These are phyloP conservation scores for Lottia scabra DNA, from an alignment of 2,888 invertebrate species.

Conservation along the genomic window DNA sequence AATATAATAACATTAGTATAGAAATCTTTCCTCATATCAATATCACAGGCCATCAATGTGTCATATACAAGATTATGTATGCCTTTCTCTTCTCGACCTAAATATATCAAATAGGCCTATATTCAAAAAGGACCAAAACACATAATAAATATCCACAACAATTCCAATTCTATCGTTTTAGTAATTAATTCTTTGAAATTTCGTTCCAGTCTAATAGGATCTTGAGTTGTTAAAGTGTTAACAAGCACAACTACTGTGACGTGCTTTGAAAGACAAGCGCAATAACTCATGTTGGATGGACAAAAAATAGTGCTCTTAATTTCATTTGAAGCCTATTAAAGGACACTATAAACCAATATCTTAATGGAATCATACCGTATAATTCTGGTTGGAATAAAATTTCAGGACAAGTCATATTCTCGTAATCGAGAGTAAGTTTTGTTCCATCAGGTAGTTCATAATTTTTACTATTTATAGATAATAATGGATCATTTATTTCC, in stretches of 20 bases:
- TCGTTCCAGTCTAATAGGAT: too few species aligned
- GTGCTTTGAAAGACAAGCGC: too few species aligned
- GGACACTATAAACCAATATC: neutral
- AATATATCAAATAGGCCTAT: too few species aligned
- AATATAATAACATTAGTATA: neutral
- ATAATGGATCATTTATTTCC: constrained; percentile 34
- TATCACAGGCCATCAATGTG: neutral
- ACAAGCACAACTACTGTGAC: too few species aligned
- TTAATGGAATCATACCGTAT: neutral
- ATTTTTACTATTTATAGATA: neutral
- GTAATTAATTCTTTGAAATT: too few species aligned
- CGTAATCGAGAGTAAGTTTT: neutral
- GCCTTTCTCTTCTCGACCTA: neutral
- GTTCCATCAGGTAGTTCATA: neutral
- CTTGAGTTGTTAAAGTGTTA: too few species aligned
- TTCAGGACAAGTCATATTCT: neutral
- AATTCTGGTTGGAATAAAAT: neutral
- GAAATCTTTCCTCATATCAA: neutral
- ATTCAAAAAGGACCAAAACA: too few species aligned
- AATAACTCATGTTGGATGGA: neutral
- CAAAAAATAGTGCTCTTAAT: neutral
- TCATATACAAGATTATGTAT: constrained; percentile 1
- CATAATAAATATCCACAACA: too few species aligned
- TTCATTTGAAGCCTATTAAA: too few species aligned
- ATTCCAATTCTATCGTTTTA: too few species aligned